Conservation (phyloP, 2,797 vertebrate species). For the Smutsia temminckii region DNA sequence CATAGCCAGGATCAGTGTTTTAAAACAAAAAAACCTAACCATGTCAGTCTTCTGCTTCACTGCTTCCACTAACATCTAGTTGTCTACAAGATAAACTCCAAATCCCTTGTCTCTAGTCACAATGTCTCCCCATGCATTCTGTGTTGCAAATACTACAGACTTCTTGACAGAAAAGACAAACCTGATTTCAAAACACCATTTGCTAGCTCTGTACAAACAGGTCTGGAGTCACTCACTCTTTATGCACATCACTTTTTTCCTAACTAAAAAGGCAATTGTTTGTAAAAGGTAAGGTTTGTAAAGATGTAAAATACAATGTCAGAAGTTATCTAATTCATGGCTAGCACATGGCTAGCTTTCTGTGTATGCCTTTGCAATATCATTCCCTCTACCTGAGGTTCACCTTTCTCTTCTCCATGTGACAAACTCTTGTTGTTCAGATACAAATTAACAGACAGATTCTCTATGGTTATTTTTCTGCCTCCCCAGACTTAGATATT, state of each 20-base stretch:
- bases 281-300: neutral
- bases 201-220: neutral
- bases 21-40: neutral
- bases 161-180: neutral
- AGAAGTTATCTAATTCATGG: neutral
- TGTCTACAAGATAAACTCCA: neutral
- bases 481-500: neutral
- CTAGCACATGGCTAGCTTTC: neutral
- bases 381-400: neutral
- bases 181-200: neutral
- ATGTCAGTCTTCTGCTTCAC: neutral
- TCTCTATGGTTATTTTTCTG: neutral
- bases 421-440: neutral
- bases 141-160: neutral
- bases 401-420: neutral
- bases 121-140: neutral
- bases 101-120: neutral
- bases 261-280: neutral
- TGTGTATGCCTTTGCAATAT: neutral
- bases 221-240: neutral
- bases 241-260: neutral
- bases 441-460: neutral
- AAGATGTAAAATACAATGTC: neutral
- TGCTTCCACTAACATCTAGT: neutral
- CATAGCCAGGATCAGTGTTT: neutral